Conservation (phyloP, 2,797 vertebrate genomes). For the Sorex maritimensis region DNA sequence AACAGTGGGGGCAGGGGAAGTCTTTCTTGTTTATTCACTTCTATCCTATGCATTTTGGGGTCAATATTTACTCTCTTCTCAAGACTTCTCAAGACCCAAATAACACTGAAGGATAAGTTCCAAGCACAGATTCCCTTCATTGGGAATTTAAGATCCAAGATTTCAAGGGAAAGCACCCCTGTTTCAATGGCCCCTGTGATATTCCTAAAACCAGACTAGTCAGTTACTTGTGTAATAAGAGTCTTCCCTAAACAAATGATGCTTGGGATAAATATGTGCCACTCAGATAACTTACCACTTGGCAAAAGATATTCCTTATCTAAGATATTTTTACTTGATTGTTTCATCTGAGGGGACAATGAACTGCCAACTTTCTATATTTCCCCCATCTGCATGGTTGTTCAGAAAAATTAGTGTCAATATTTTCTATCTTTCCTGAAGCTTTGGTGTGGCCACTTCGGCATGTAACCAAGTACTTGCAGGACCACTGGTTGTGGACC, state of each 20-base stretch:
- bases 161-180: not conserved
- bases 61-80: not conserved
- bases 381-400: not conserved
- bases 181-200: not conserved
- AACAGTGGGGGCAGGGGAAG: not conserved
- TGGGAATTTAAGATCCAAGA: not conserved
- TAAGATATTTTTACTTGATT: not conserved
- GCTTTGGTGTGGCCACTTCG: not conserved
- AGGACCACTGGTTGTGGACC: not conserved
- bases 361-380: not conserved
- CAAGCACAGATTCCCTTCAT: no score
- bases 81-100: not conserved
- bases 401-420: not conserved
- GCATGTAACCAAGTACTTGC: not conserved
- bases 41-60: not conserved
- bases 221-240: not conserved
- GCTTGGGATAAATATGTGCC: not conserved
- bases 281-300: not conserved
- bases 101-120: not conserved
- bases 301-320: not conserved
- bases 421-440: slow-evolving; percentile 4
- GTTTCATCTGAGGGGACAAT: not conserved
- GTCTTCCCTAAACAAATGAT: not conserved
- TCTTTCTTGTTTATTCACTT: not conserved
- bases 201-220: not conserved